These are phyloP conservation scores for Anguilla anguilla DNA, from an alignment of 2,797 vertebrate genomes.

Conservation along the genomic window DNA sequence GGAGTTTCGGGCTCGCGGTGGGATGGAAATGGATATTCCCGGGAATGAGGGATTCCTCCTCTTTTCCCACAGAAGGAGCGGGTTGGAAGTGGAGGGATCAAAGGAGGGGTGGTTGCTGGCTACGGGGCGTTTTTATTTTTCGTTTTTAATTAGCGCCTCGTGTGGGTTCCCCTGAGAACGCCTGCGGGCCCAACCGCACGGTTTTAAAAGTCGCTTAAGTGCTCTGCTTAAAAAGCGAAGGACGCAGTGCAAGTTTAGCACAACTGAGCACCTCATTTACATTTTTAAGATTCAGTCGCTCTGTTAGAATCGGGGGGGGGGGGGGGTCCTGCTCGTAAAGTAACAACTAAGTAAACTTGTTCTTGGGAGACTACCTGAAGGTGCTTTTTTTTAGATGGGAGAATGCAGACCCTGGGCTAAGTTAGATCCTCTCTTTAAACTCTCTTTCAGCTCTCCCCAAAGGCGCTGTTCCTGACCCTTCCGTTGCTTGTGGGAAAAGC, in stretches of 20 bases:
- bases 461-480: background rate
- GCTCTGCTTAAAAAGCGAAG: background rate
- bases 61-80: background rate
- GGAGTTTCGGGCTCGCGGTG: background rate
- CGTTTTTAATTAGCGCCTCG: background rate
- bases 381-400: background rate
- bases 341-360: background rate
- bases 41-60: background rate
- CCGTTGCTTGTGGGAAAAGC: background rate
- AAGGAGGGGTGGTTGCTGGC: background rate
- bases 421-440: background rate
- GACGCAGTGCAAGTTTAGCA: background rate
- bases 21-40: background rate
- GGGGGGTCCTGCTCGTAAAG: background rate
- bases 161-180: background rate
- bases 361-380: background rate
- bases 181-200: background rate
- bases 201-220: background rate
- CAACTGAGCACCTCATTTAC: background rate
- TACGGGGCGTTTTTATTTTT: background rate
- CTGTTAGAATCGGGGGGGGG: background rate
- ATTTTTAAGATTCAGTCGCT: background rate
- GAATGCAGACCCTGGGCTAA: background rate
- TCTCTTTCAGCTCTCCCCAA: conserved; percentile 8
- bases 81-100: background rate